Evolutionary conservation across 2,888 invertebrate species (phyloP), one percentile per base, ranked within the genome.

Genomic region (Ochlodes sylvanus): DNA sequence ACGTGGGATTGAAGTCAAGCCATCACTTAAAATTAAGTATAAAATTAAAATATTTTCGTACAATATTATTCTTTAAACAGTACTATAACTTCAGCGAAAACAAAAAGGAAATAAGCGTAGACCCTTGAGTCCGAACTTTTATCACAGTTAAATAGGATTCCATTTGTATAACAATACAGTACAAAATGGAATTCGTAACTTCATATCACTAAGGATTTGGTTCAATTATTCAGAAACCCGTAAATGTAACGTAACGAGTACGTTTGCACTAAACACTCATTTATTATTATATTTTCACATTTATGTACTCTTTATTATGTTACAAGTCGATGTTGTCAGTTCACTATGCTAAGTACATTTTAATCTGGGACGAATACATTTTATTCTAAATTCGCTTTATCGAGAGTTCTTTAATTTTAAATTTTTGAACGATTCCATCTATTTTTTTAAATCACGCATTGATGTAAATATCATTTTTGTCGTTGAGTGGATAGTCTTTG

Each of bases 381-480:
- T 68, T 68, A 65, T 57, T 63, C 65, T 72, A 70, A 72, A 72
- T 72, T 72, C 70, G 69, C 63, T 69, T 54, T 56, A 68, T 69
- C 64, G 61, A 69, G 65, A 61, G 62, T 47, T 21, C 27, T 47
- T 47, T 2, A 19, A 15, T 19, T 60, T 27, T 12, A 56, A 56
- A 58, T 61, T 61, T 41, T 32, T 2, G 5, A 19, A 67, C 10
- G 12, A 38, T 38, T 9, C 12, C 10, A 38, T 9, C n/a, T 17
- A 56, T 52, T 62, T 19, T 64, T 65, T 65, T 54, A 7, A 68
- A 81, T 90, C 85, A 93, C 81, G 92, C 92, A 69, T 86, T 90
- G 60, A 93, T 92, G 72, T 89, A 93, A 58, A 92, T 84, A 52
- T 90, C 93, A 70, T 90, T 87, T 72, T 85, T 88, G 6, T 77